These are phyloP conservation scores for Leptinotarsa lineolata DNA, from an alignment of 1,140 invertebrate species.

Conservation along the genomic window DNA sequence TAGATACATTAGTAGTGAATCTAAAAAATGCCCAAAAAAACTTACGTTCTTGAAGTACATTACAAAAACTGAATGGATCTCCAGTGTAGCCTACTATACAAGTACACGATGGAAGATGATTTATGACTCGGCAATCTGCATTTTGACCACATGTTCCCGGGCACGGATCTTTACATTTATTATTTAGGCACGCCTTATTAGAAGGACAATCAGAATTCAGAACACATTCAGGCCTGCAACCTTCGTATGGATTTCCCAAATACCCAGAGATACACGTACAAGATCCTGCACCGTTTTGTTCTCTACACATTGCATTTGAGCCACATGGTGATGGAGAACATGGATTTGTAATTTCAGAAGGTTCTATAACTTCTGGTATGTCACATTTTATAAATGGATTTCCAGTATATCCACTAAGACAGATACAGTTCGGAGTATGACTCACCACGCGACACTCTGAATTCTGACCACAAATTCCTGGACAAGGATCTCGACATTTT, in stretches of 20 bases:
- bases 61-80: conserved; percentile 66
- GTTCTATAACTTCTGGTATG: conserved; percentile 23
- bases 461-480: conserved; percentile 67
- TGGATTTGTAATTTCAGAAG: conserved; percentile 55
- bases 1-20: conserved; percentile 36
- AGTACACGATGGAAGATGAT: conserved; percentile 64
- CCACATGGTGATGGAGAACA: conserved; percentile 71
- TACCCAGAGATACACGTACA: conserved; percentile 73
- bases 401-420: conserved; percentile 64
- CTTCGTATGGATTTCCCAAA: conserved; percentile 74
- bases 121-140: conserved; percentile 65
- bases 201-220: conserved; percentile 69
- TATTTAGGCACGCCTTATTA: conserved; percentile 65
- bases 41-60: conserved; percentile 50
- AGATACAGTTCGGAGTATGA: conserved; percentile 68
- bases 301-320: conserved; percentile 68
- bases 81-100: conserved; percentile 66
- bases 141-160: conserved; percentile 70
- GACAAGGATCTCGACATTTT: conserved; percentile 70
- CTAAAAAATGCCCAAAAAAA: conserved; percentile 25
- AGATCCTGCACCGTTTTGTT: conserved; percentile 65
- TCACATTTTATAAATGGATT: conserved; percentile 65
- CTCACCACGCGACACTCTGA: conserved; percentile 69
- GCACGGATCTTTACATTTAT: conserved; percentile 70
- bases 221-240: conserved; percentile 71